Conservation (phyloP, 2,797 vertebrate species). For the Synaphobranchus kaupii region DNA sequence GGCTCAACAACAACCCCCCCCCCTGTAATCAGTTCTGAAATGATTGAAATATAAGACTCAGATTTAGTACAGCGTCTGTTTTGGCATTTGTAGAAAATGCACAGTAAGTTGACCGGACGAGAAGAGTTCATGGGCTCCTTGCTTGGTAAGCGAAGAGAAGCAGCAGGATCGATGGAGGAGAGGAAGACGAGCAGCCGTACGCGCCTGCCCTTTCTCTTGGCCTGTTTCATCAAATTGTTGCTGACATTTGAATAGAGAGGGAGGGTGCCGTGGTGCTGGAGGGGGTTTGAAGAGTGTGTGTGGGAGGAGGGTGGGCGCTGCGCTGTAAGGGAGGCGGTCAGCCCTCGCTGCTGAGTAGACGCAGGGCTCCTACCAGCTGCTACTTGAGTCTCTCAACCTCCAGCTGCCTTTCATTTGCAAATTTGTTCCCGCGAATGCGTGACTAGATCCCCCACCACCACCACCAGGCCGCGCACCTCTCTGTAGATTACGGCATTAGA, state of each 20-base stretch:
- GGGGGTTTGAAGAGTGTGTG: conserved; percentile 46
- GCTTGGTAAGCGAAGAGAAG: neutral
- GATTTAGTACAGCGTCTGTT: neutral
- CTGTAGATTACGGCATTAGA: neutral
- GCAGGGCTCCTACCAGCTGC: conserved; percentile 5
- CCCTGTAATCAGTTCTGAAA: neutral
- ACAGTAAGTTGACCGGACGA: neutral
- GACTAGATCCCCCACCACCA: neutral
- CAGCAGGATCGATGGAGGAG: neutral
- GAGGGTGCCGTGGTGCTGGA: conserved; percentile 49
- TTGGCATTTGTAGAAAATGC: neutral
- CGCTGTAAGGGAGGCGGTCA: conserved; percentile 49
- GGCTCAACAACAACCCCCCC: neutral
- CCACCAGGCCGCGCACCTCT: neutral
- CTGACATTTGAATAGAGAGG: conserved; percentile 71
- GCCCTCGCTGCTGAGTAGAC: conserved; percentile 49
- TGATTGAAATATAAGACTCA: neutral
- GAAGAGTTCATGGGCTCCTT: neutral
- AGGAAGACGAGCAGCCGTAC: conserved; percentile 19
- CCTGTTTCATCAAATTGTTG: conserved; percentile 65
- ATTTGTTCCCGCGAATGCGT: neutral
- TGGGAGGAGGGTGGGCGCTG: conserved; percentile 46
- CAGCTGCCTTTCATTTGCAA: conserved; percentile 24
- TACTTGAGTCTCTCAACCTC: neutral
- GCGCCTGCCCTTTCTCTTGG: conserved; percentile 54